These are phyloP conservation scores for Morinoia aosen DNA, from an alignment of 2,888 invertebrate genomes.

Conservation along the genomic window DNA sequence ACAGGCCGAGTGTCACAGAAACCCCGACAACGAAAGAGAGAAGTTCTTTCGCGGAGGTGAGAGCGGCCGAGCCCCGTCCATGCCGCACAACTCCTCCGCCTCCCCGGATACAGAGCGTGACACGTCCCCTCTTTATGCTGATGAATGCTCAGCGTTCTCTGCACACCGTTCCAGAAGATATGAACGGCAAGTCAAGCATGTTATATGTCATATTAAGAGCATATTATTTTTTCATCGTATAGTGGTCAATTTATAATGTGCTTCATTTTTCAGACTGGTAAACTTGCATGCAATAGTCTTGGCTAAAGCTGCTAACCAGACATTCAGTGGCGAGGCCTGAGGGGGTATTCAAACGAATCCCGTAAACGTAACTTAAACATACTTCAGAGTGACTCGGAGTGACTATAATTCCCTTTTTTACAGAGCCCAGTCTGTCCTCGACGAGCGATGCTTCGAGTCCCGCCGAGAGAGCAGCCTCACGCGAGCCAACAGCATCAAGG, in stretches of 20 bases:
- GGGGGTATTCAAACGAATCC: not conserved
- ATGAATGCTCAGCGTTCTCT: conserved; percentile 45
- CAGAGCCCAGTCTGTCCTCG: conserved; percentile 56
- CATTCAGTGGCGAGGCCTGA: not conserved
- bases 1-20: conserved; percentile 20
- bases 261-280: too few species aligned
- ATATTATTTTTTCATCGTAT: not conserved
- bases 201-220: not conserved
- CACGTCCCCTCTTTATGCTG: not conserved
- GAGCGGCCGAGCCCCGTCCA: not conserved
- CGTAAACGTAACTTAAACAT: not conserved
- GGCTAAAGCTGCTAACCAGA: not conserved
- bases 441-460: conserved; percentile 52
- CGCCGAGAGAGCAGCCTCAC: conserved; percentile 56
- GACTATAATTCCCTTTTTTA: not conserved
- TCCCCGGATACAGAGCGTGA: conserved; percentile 15
- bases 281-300: too few species aligned
- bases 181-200: not conserved
- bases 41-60: not conserved
- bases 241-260: too few species aligned
- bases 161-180: conserved; percentile 30
- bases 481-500: conserved; percentile 65
- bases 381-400: not conserved
- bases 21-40: not conserved
- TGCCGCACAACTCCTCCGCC: conserved; percentile 39